phyloP scores from a whole-genome alignment of 1,140 invertebrate genomes.

The Drosophila gunungcola region DNA sequence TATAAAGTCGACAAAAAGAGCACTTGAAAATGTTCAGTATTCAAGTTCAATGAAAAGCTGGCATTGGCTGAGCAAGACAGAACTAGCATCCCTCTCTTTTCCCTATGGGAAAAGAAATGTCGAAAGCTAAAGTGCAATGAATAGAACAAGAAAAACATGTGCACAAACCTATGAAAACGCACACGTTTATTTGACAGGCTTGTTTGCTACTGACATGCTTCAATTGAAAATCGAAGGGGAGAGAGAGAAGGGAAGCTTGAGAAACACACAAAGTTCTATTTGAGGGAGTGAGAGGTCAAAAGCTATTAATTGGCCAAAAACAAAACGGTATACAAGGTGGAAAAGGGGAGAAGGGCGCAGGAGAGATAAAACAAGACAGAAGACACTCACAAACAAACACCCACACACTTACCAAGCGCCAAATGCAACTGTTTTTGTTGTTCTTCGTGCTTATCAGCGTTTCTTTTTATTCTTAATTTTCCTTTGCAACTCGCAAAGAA shows the following conservation, averaged over 20 bases:
- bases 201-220: conserved; percentile 27
- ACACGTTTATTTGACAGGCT: conserved; percentile 9
- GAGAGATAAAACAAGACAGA: conserved; percentile 25
- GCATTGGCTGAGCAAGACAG: conserved; percentile 52
- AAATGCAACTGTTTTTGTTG: conserved; percentile 37
- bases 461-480: conserved; percentile 12
- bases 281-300: conserved; percentile 49
- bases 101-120: conserved; percentile 33
- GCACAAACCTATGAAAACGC: neutral
- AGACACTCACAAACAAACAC: conserved; percentile 5
- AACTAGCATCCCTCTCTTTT: conserved; percentile 1
- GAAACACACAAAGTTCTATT: conserved; percentile 17
- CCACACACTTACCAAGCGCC: conserved; percentile 17
- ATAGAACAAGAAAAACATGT: conserved; percentile 26
- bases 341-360: conserved; percentile 2
- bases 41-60: conserved; percentile 80
- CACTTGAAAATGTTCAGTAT: conserved; percentile 66
- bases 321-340: conserved; percentile 16
- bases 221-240: conserved; percentile 48
- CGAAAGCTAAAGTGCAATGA: conserved; percentile 54
- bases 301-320: conserved; percentile 69
- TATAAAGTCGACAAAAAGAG: conserved; percentile 11
- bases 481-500: conserved; percentile 10
- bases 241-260: neutral
- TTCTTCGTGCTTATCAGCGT: conserved; percentile 41